Base-by-base conservation (phyloP, 2,113 vertebrate species). In the Ceuthmochares aereus region DNA sequence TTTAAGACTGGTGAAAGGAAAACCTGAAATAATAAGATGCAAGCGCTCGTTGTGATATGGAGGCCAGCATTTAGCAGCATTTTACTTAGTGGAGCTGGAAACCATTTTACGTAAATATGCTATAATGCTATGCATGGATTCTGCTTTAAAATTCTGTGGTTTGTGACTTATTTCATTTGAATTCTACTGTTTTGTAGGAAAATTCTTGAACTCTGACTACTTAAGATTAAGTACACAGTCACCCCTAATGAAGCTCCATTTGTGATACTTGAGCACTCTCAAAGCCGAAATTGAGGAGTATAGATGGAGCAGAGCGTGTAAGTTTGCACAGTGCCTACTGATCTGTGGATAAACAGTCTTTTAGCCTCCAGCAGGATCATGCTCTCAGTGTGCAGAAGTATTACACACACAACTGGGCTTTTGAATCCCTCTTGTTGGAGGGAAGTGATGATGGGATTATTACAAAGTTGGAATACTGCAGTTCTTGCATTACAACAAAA, bases 401-500 rank as follows among this genome's bases (percentile, higher is more conserved):
- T 96, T 96, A 95, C 92, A 96, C 93, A 94, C 90, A 88, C 92
- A 96, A 94, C 85, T 96, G 94, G 96, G 93, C 96, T 96, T 97
- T 93, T 73, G 81, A 86, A 15, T 87, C 70, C 16, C 55, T 81
- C 83, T 84, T 3, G 63, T 84, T 81, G 72, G 75, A 91, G 77
- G 91, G 58, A 32, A 83, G 34, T 47, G 55, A n/a, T 42, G 34
- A 84, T 92, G 72, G 75, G 74, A 78, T 96, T 90, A 73, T 21
- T 73, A 40, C 7, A 2, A 12, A 93, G 59, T 8, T 67, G 86
- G 73, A 89, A 49, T 27, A 14, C 34, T 36, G 14, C 8, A 21
- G 3, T 37, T 70, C 56, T 49, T 63, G n/a, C 8, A 14, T n/a
- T 90, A 22, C 27, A 73, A 14, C 3, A 25, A 16, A 40, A 34